Evolutionary conservation across 2,113 vertebrate species (phyloP).

Genomic region (Trogon melanurus): DNA sequence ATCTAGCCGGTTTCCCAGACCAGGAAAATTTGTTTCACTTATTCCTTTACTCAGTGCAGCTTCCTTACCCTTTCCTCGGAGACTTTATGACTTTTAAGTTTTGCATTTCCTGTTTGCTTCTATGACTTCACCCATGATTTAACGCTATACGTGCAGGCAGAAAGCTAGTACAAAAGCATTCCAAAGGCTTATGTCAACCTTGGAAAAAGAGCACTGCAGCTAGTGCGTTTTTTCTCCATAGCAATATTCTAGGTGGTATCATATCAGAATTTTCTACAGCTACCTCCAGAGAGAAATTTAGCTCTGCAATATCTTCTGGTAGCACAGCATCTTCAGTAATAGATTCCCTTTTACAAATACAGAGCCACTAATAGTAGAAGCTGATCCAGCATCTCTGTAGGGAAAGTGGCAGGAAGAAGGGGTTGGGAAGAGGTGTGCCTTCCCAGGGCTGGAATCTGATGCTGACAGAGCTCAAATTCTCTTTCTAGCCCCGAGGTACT

Average conservation of each 20-base stretch:
- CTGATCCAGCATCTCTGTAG: neutral
- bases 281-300: neutral
- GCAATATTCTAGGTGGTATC: neutral
- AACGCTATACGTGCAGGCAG: neutral
- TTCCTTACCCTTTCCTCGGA: neutral
- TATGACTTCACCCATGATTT: neutral
- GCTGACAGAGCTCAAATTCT: neutral
- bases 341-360: neutral
- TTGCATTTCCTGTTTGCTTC: constrained; percentile 3
- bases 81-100: neutral
- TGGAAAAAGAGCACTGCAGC: neutral
- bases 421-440: neutral
- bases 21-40: neutral
- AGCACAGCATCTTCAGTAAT: neutral
- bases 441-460: neutral
- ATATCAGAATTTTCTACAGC: neutral
- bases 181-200: neutral
- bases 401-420: neutral
- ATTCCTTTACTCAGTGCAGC: neutral
- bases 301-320: neutral
- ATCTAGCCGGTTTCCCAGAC: neutral
- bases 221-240: neutral
- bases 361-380: neutral
- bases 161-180: neutral
- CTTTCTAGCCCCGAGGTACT: neutral